Conservation (phyloP, 2,113 vertebrate species). For the Nerophis ophidion region DNA sequence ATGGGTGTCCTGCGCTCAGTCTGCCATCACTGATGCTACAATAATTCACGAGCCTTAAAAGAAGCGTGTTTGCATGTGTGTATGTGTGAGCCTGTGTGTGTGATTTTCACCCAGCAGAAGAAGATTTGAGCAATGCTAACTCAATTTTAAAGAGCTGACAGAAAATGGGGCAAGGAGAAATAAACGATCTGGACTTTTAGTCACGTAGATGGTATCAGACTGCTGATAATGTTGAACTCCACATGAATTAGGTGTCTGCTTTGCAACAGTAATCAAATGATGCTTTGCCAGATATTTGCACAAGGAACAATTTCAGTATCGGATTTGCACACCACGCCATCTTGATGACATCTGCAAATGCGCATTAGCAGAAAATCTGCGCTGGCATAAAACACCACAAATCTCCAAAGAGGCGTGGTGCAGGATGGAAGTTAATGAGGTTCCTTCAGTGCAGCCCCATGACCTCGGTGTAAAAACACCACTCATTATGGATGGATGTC, state of each 20-base stretch:
- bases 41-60: slow-evolving; percentile 55
- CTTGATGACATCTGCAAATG: slow-evolving; percentile 23
- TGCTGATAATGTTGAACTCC: slow-evolving; percentile 14
- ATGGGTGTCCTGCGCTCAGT: slow-evolving; percentile 17
- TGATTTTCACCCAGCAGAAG: slow-evolving; percentile 15
- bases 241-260: slow-evolving; percentile 14
- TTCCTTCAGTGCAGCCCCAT: slow-evolving; percentile 22
- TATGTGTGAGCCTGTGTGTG: slow-evolving; percentile 3
- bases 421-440: slow-evolving; percentile 50
- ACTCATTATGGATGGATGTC: slow-evolving; percentile 1
- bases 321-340: slow-evolving; percentile 8
- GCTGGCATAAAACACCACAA: slow-evolving; percentile 29
- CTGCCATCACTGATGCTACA: slow-evolving; percentile 40
- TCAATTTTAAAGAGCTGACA: slow-evolving; percentile 16
- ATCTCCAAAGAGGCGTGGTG: slow-evolving; percentile 25
- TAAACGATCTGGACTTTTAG: slow-evolving; percentile 5
- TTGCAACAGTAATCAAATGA: slow-evolving; percentile 31
- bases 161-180: slow-evolving; percentile 6
- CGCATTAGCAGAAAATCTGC: slow-evolving; percentile 9
- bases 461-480: slow-evolving; percentile 32
- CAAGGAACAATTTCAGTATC: slow-evolving; percentile 10
- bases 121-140: slow-evolving; percentile 26
- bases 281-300: slow-evolving; percentile 15
- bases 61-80: slow-evolving; percentile 18
- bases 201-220: slow-evolving; percentile 10